These are phyloP conservation scores for Athene cunicularia DNA, from an alignment of 2,113 vertebrate species.

Conservation along the genomic window DNA sequence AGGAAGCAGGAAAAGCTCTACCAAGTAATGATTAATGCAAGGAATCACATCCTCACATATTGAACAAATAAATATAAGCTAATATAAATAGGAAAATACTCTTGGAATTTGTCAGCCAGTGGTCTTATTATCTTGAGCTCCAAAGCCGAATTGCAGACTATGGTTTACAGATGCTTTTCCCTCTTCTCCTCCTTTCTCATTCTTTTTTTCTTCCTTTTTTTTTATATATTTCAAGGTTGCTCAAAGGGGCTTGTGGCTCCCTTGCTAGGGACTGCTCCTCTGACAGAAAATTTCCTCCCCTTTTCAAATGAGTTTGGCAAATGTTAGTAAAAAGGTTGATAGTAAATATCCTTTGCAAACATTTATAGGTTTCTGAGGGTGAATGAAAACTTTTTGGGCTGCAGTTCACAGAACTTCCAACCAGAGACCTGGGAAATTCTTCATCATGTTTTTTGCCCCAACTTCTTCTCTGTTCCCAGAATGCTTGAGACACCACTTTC, in stretches of 20 bases:
- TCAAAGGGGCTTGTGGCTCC: background rate
- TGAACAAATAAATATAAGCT: constrained; percentile 68
- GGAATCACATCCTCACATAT: constrained; percentile 66
- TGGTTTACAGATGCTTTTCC: constrained; percentile 61
- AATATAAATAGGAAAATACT: constrained; percentile 69
- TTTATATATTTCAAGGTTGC: background rate
- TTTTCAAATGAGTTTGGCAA: constrained; percentile 50
- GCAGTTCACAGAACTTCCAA: constrained; percentile 3
- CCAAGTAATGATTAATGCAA: constrained; percentile 63
- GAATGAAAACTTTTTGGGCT: constrained; percentile 17
- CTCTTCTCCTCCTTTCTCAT: background rate
- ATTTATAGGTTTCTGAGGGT: constrained; percentile 39
- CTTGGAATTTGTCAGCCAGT: constrained; percentile 56
- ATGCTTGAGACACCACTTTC: background rate
- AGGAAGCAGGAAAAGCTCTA: constrained; percentile 50
- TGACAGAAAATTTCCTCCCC: background rate
- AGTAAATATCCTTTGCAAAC: constrained; percentile 49
- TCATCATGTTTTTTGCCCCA: background rate
- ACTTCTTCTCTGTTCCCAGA: background rate
- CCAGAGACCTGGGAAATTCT: background rate
- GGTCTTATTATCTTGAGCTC: constrained; percentile 60
- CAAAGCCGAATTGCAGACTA: constrained; percentile 54
- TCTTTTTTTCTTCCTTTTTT: background rate
- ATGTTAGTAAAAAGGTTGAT: constrained; percentile 17
- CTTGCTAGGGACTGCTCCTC: constrained; percentile 7